Evolutionary conservation across 2,113 vertebrate genomes (phyloP).

Genomic region (Strigops habroptila): DNA sequence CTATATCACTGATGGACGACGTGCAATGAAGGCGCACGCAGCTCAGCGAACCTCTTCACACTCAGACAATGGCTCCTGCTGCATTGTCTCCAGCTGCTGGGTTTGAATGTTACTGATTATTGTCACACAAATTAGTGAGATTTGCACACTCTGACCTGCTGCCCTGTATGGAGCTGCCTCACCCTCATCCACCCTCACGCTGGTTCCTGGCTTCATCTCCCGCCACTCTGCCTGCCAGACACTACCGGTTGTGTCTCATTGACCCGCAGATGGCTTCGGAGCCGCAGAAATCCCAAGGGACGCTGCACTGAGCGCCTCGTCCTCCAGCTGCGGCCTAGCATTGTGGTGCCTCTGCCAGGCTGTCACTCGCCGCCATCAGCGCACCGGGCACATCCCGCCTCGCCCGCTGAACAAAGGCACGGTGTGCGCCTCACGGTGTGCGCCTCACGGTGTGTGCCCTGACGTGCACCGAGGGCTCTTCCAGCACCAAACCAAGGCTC

Average conservation of each 20-base stretch:
- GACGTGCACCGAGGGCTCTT: rapidly evolving
- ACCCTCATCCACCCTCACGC: not conserved
- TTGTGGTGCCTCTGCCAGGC: not conserved
- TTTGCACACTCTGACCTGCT: not conserved
- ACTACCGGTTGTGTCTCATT: not conserved
- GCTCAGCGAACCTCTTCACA: not conserved
- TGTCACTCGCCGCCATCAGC: not conserved
- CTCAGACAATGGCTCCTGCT: not conserved
- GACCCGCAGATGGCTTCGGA: slow-evolving; percentile 37
- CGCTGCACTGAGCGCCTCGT: not conserved
- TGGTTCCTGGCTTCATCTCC: not conserved
- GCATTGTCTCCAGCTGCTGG: not conserved
- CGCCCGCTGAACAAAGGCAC: not conserved
- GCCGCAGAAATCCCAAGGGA: not conserved
- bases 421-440: rapidly evolving
- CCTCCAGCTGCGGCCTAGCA: slow-evolving; percentile 10
- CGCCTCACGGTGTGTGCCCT: not conserved
- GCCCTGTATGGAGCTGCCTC: not conserved
- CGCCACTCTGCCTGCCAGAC: not conserved
- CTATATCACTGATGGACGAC: not conserved
- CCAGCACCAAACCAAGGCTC: rapidly evolving
- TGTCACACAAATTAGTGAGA: not conserved
- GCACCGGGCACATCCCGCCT: rapidly evolving
- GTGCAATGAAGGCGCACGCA: rapidly evolving
- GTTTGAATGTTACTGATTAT: not conserved